Evolutionary conservation across 2,888 invertebrate species (phyloP).

Genomic region (Drosophila trichaetosa): DNA sequence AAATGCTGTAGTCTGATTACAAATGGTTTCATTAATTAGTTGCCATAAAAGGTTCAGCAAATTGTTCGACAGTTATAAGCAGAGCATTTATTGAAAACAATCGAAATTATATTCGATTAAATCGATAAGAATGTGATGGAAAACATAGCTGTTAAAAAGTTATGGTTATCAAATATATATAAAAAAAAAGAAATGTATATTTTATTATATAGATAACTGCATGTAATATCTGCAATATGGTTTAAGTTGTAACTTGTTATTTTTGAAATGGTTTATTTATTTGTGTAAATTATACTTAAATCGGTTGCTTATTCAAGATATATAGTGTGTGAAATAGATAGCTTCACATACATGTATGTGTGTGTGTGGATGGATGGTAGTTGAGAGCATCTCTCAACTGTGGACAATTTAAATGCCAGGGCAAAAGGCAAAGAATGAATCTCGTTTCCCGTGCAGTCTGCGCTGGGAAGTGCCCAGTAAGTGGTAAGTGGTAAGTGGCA

Average conservation of each 20-base stretch:
- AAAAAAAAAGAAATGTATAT: no score
- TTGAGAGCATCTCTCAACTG: constrained; percentile 28
- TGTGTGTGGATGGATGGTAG: neutral
- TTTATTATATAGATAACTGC: no score
- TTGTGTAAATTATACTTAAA: neutral
- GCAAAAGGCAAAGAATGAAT: constrained; percentile 66
- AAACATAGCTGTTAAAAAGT: no score
- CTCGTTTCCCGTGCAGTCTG: constrained; percentile 63
- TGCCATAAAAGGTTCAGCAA: neutral
- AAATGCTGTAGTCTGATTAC: constrained; percentile 11
- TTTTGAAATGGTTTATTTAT: neutral
- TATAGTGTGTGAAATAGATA: neutral
- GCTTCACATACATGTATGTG: neutral
- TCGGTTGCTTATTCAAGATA: no score
- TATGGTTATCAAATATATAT: no score
- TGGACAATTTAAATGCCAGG: constrained; percentile 39
- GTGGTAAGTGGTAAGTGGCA: constrained; percentile 51
- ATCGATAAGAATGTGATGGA: no score
- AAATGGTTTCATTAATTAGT: constrained; percentile 23
- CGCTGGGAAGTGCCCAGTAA: constrained; percentile 63
- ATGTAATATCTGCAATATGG: no score
- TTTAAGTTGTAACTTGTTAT: neutral
- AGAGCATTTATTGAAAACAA: neutral
- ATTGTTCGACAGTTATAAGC: neutral
- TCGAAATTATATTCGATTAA: neutral